A percentile compares a stretch with the other conserved stretches of the same genome.
These are phyloP conservation scores for Helarctos malayanus DNA, from an alignment of 2,797 vertebrate species.

Conservation along the genomic window DNA sequence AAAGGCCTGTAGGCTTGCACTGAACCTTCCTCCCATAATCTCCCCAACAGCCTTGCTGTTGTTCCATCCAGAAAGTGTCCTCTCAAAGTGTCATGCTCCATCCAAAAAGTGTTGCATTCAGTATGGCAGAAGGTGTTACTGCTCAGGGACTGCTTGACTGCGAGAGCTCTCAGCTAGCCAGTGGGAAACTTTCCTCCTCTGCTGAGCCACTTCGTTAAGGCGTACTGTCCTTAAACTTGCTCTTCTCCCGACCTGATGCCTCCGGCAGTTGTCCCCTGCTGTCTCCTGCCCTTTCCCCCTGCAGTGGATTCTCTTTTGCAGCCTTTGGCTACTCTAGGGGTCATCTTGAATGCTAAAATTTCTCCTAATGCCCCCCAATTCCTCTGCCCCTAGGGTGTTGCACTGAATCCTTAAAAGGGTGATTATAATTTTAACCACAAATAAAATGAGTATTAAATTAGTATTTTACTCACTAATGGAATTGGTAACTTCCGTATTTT, in stretches of 20 bases:
- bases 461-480: background rate
- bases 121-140: background rate
- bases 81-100: background rate
- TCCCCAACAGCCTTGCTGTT: rapidly evolving
- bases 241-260: background rate
- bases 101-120: background rate
- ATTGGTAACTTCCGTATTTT: background rate
- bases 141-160: background rate
- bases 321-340: background rate
- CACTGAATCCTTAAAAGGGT: conserved; percentile 6
- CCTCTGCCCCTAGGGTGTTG: background rate
- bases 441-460: conserved; percentile 3
- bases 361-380: background rate
- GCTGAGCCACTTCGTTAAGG: background rate
- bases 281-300: background rate
- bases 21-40: background rate
- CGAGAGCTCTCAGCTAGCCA: background rate
- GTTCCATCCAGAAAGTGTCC: background rate
- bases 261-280: background rate
- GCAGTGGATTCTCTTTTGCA: background rate
- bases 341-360: background rate
- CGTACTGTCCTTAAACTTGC: background rate
- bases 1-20: background rate
- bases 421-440: background rate
- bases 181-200: background rate